phyloP scores from a whole-genome alignment of 2,113 vertebrate genomes.

The Microcebus ravelobensis region DNA sequence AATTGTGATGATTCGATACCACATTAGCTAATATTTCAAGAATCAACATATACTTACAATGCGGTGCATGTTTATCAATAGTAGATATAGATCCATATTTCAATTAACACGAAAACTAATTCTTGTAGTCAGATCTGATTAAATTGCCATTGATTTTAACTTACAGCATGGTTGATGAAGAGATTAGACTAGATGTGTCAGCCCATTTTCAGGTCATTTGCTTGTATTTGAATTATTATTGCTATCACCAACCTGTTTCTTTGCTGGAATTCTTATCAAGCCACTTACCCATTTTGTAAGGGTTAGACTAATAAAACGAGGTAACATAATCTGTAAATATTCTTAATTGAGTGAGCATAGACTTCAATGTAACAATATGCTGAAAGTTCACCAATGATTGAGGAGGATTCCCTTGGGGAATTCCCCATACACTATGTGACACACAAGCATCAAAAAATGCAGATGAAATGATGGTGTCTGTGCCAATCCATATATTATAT shows the following conservation, averaged over 20 bases:
- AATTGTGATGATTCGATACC: background rate
- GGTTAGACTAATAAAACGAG: background rate
- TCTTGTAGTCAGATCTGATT: constrained; percentile 22
- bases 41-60: background rate
- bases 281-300: background rate
- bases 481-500: background rate
- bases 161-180: background rate
- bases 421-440: background rate
- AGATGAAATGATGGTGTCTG: background rate
- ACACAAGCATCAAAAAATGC: background rate
- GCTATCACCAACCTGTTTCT: background rate
- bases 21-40: background rate
- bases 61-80: background rate
- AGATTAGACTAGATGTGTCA: background rate
- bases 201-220: background rate
- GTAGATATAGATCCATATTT: background rate
- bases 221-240: background rate
- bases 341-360: background rate
- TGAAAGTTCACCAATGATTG: background rate
- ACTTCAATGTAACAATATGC: background rate
- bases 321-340: background rate
- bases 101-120: background rate
- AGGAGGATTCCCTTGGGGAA: background rate
- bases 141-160: constrained; percentile 14
- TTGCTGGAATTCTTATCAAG: background rate